Base-by-base conservation (phyloP, 1,140 invertebrate species). In the Stegodyphus dumicola region DNA sequence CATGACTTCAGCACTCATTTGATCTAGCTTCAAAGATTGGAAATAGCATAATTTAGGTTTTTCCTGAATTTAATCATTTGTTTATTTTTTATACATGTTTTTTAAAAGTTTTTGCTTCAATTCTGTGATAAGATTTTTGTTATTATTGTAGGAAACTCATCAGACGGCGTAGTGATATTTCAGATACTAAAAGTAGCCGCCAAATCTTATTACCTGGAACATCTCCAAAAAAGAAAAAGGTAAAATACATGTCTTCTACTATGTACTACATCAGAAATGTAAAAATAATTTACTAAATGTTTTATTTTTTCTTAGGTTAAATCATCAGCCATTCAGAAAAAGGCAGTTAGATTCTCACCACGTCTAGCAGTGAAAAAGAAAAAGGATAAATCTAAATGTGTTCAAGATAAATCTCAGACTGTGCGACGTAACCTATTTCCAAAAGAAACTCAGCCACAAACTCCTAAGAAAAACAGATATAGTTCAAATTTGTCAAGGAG, bases 321-420 rank as follows among this genome's bases (percentile, higher is more conserved):
- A 66, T 60, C 10, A 51, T 11, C 15, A 15, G 51, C 33, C 9
- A 51, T 10, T 83, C 67, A 83, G 75, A 83, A 75, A 4, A 77
- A 53, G 17, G 67, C 73, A 11, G 74, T 85, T 49, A 67, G 81
- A 15, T 77, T 53, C 60, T 85, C 81, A 15, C 81, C 81, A 56
- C 56, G 81, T n/a, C 18, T 85, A 48, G 56, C 81, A 66, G 65
- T 71, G 11, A 83, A 75, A 13, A 85, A 49, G 56, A 60, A 15
- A 60, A 60, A 60, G 5, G 56, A 60, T 10, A 15, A 60, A 15
- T 15, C 9, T 60, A 60, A 60, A 60, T 10, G 56, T 10, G 15
- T 15, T 60, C 56, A 60, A 15, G 56, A 60, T 9, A 60, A 60
- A 10, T 15, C 56, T 60, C 56, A 15, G 9, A 60, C 56, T 60